Conservation (phyloP, 1,140 invertebrate genomes). For the Holotrichia oblita region DNA sequence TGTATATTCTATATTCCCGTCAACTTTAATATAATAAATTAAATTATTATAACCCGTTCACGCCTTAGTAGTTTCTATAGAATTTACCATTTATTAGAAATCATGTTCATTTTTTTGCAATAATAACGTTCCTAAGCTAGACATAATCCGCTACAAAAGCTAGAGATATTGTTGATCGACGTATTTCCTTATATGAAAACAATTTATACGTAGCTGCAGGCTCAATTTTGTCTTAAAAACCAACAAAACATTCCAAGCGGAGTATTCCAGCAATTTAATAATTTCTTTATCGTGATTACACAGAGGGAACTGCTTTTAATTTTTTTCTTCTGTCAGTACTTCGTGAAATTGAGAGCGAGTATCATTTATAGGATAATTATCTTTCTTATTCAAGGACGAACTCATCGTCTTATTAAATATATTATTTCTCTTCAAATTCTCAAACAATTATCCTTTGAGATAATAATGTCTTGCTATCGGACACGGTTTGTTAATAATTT, state of each 20-base stretch:
- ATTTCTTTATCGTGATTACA: not conserved
- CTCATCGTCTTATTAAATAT: too few relatives aligned
- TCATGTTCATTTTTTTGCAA: not conserved
- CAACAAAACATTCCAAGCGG: not conserved
- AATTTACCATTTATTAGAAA: not conserved
- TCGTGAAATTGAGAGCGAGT: not conserved
- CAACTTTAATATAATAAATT: slow-evolving; percentile 27
- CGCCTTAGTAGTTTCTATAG: slow-evolving; percentile 25
- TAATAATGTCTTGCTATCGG: too few relatives aligned
- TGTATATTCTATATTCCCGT: slow-evolving; percentile 3
- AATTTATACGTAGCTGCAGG: not conserved
- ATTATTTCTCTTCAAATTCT: too few relatives aligned
- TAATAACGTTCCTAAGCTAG: not conserved
- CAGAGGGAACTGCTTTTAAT: not conserved
- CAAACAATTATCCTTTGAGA: too few relatives aligned
- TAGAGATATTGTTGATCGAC: not conserved
- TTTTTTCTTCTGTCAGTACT: not conserved
- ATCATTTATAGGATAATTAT: too few relatives aligned
- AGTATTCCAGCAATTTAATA: not conserved
- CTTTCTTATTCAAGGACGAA: too few relatives aligned
- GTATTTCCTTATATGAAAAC: slow-evolving; percentile 9
- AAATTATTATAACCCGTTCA: slow-evolving; percentile 25
- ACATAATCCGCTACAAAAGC: not conserved
- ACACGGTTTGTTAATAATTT: too few relatives aligned
- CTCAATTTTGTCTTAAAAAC: not conserved